phyloP scores from a whole-genome alignment of 2,797 vertebrate genomes.

The Bovichtus variegatus region DNA sequence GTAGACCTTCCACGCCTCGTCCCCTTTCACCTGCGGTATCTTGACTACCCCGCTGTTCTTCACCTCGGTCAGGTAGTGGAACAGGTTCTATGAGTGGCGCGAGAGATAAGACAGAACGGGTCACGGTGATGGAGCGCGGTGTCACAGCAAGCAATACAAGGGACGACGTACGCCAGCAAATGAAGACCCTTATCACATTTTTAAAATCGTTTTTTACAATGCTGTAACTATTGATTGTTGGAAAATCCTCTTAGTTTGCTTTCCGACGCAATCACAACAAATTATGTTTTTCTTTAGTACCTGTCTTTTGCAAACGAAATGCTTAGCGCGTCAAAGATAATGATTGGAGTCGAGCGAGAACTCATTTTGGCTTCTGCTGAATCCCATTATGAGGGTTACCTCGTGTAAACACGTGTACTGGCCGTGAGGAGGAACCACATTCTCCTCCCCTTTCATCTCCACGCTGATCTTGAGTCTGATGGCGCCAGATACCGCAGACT shows the following conservation, averaged over 20 bases:
- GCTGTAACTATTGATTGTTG: not conserved
- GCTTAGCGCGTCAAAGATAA: not conserved
- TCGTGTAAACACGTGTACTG: conserved; percentile 98
- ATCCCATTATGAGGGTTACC: conserved; percentile 78
- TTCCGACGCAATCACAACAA: not conserved
- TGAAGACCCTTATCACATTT: conserved; percentile 15
- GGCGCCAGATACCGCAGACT: conserved; percentile 96
- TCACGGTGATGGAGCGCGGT: conserved; percentile 30
- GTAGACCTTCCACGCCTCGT: conserved; percentile 99
- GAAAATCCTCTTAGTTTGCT: not conserved
- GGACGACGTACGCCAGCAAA: not conserved
- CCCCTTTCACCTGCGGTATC: conserved; percentile 95
- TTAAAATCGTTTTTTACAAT: not conserved
- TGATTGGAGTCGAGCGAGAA: not conserved
- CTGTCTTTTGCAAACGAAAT: conserved; percentile 5
- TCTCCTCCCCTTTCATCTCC: conserved; percentile 98
- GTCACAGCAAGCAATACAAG: conserved; percentile 37
- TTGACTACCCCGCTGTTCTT: conserved; percentile 92
- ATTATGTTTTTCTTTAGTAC: not conserved
- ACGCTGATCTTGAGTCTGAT: conserved; percentile 97
- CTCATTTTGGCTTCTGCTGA: not conserved
- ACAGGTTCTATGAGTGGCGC: conserved; percentile 89
- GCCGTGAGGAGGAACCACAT: conserved; percentile 95
- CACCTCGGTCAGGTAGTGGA: conserved; percentile 95
- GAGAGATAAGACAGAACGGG: conserved; percentile 50